These are phyloP conservation scores for Dipodomys spectabilis DNA, from an alignment of 2,113 vertebrate species.

Conservation along the genomic window DNA sequence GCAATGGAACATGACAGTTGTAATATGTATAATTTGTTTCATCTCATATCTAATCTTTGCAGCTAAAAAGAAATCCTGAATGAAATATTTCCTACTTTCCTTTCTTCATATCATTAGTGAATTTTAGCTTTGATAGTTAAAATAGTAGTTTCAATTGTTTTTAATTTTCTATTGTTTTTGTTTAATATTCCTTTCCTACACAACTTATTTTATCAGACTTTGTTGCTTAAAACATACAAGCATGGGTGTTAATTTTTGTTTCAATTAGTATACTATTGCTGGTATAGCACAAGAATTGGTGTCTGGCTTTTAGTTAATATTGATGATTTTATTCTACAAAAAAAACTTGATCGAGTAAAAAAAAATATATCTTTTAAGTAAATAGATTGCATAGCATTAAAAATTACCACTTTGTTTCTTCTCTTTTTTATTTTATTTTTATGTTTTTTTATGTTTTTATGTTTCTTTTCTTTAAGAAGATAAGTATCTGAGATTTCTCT, in stretches of 20 bases:
- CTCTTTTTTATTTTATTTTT: neutral
- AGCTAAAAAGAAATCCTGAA: neutral
- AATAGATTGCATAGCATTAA: constrained; percentile 58
- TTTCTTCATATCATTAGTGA: neutral
- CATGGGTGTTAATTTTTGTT: too few relatives aligned
- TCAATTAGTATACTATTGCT: neutral
- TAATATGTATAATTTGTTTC: neutral
- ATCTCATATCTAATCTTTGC: neutral
- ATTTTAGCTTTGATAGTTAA: neutral
- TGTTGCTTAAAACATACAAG: neutral
- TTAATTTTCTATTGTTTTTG: neutral
- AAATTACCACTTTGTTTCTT: neutral
- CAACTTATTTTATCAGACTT: neutral
- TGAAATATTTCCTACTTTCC: neutral
- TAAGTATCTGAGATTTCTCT: neutral
- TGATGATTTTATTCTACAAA: constrained; percentile 28
- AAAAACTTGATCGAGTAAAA: neutral
- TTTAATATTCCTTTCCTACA: neutral
- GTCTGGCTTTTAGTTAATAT: neutral
- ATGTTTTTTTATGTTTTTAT: too few relatives aligned
- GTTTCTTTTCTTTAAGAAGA: constrained; percentile 18
- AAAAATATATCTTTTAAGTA: neutral
- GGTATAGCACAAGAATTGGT: neutral
- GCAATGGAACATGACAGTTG: neutral
- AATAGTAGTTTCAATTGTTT: neutral